A percentile compares a stretch with the other conserved stretches of the same genome.
phyloP scores from a whole-genome alignment of 2,888 invertebrate genomes.

The Auanema sp. region DNA sequence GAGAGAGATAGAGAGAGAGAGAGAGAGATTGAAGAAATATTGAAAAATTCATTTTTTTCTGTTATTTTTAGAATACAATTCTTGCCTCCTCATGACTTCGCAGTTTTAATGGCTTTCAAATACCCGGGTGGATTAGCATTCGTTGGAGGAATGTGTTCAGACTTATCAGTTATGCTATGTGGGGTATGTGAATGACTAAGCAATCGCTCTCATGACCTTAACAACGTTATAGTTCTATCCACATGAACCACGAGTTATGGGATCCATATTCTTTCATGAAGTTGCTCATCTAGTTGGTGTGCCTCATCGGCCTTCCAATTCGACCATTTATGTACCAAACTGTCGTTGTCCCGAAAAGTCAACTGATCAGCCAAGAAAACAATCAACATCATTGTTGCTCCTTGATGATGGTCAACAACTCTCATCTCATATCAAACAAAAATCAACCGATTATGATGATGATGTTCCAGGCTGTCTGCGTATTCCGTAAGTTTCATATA shows the following conservation, averaged over 20 bases:
- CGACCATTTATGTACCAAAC: conserved; percentile 38
- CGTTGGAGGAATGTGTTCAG: conserved; percentile 58
- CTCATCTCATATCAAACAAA: too few species aligned
- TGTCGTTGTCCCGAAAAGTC: conserved; percentile 25
- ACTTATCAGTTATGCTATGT: conserved; percentile 50
- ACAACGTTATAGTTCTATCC: conserved; percentile 57
- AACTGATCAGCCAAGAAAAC: too few species aligned
- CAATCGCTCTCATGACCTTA: not conserved
- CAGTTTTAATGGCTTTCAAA: conserved; percentile 53
- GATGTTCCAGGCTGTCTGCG: too few species aligned
- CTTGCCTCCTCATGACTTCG: conserved; percentile 58
- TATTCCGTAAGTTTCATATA: too few species aligned
- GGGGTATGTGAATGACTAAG: conserved; percentile 31
- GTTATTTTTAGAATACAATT: conserved; percentile 30
- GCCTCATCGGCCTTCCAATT: conserved; percentile 45
- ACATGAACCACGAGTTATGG: conserved; percentile 61
- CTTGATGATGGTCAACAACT: too few species aligned
- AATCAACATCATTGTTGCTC: too few species aligned
- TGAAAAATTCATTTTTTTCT: not conserved
- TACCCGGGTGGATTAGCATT: conserved; percentile 62
- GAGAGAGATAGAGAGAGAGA: not conserved
- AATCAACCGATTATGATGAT: too few species aligned
- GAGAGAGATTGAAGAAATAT: not conserved
- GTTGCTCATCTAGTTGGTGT: conserved; percentile 55
- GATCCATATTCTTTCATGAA: conserved; percentile 62